These are phyloP conservation scores for Polyploca ridens DNA, from an alignment of 2,888 invertebrate species.

Conservation along the genomic window DNA sequence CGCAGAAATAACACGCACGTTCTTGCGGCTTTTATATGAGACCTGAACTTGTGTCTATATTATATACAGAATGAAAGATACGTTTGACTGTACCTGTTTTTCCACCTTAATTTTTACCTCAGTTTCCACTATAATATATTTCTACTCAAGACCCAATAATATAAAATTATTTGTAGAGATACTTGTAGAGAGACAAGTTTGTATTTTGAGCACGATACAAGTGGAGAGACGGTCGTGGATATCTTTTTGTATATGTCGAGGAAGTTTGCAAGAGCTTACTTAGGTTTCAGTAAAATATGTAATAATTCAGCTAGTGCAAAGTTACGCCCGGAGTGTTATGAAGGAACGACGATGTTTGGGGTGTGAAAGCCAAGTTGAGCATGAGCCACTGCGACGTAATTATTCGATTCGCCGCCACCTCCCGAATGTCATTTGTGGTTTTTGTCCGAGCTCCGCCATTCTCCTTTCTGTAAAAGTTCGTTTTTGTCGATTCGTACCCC, in stretches of 20 bases:
- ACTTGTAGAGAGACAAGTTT: neutral
- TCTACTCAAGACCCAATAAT: too few relatives aligned
- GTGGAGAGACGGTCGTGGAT: slow-evolving; percentile 46
- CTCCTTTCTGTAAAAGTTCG: slow-evolving; percentile 72
- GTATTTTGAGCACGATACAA: neutral
- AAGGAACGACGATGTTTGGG: slow-evolving; percentile 57
- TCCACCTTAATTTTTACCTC: too few relatives aligned
- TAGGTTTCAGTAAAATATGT: slow-evolving; percentile 71
- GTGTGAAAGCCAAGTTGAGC: slow-evolving; percentile 70
- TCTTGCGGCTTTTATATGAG: neutral
- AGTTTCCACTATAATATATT: too few relatives aligned
- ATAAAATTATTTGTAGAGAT: neutral
- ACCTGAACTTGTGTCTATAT: too few relatives aligned
- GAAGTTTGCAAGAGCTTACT: slow-evolving; percentile 67
- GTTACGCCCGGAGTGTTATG: slow-evolving; percentile 64
- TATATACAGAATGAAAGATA: too few relatives aligned
- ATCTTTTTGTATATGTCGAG: slow-evolving; percentile 40
- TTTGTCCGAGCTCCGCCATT: slow-evolving; percentile 67
- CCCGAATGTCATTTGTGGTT: slow-evolving; percentile 76
- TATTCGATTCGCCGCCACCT: slow-evolving; percentile 70
- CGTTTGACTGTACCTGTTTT: too few relatives aligned
- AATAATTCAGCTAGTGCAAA: slow-evolving; percentile 65
- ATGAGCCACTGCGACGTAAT: slow-evolving; percentile 60
- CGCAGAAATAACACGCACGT: neutral
- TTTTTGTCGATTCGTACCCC: slow-evolving; percentile 67